These are phyloP conservation scores for Athalia rosae DNA, from an alignment of 2,888 invertebrate genomes.

Conservation along the genomic window DNA sequence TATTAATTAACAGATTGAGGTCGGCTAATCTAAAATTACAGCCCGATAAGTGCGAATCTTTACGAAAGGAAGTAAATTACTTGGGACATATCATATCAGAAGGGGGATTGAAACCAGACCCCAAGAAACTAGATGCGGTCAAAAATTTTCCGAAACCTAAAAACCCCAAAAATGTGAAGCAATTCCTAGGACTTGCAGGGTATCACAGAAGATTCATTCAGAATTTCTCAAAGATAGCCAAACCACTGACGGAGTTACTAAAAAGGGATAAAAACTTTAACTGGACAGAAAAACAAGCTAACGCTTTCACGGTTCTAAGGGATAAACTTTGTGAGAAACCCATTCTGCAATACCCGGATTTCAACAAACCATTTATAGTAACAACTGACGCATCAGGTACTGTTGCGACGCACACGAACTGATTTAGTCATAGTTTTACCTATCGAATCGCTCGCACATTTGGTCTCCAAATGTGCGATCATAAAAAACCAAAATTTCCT, in stretches of 20 bases:
- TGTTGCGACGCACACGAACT: slow-evolving; percentile 46
- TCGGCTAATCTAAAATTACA: not conserved
- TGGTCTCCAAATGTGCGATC: too few species aligned
- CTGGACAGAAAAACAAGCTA: too few species aligned
- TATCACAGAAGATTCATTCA: too few species aligned
- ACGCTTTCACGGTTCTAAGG: not conserved
- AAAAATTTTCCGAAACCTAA: slow-evolving; percentile 45
- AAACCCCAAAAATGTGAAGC: slow-evolving; percentile 24
- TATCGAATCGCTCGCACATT: too few species aligned
- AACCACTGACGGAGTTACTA: not conserved
- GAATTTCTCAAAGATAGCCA: slow-evolving; percentile 10
- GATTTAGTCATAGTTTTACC: slow-evolving; percentile 39
- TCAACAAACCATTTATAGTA: slow-evolving; percentile 39
- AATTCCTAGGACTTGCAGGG: slow-evolving; percentile 29
- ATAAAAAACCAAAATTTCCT: too few species aligned
- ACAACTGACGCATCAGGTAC: slow-evolving; percentile 46
- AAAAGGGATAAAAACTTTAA: not conserved
- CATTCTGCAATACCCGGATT: slow-evolving; percentile 40
- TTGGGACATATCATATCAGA: too few species aligned
- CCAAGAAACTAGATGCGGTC: slow-evolving; percentile 4
- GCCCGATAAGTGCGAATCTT: slow-evolving; percentile 42
- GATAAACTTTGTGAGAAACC: slow-evolving; percentile 14
- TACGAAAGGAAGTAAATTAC: slow-evolving; percentile 29
- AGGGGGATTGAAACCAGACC: slow-evolving; percentile 47
- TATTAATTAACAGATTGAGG: not conserved